Percentiles rank a stretch among this genome's conserved stretches.
phyloP scores from a whole-genome alignment of 92 coral and sea anemone species.

The Umimayanthus chanpuru region DNA sequence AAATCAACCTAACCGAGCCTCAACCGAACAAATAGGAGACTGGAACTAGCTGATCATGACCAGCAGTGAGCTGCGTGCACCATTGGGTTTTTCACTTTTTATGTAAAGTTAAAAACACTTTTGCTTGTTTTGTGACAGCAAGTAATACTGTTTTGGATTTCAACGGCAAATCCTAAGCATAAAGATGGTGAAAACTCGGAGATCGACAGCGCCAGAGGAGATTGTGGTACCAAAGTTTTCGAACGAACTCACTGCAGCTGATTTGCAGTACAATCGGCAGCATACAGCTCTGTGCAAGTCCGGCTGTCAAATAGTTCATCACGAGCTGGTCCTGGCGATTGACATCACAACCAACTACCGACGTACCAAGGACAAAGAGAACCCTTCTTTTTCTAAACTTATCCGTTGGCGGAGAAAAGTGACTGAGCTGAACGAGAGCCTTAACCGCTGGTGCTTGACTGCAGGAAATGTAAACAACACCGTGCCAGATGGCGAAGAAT shows the following conservation, averaged over 20 bases:
- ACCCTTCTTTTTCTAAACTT: not conserved
- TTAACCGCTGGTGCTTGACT: not conserved
- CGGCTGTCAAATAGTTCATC: not conserved
- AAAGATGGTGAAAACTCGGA: constrained; percentile 9
- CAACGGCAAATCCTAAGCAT: not conserved
- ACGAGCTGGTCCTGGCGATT: not conserved
- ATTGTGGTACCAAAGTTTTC: not conserved
- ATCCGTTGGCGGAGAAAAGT: not conserved
- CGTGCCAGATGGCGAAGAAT: not conserved
- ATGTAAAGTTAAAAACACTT: too few species aligned
- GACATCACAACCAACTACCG: not conserved
- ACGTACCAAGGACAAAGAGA: not conserved
- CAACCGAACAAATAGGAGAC: too few species aligned
- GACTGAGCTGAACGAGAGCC: not conserved
- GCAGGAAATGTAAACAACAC: not conserved
- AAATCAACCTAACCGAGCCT: too few species aligned
- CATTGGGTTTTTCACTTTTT: too few species aligned
- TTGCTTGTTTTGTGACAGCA: not conserved
- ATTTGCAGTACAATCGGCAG: not conserved
- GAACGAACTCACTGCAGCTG: not conserved
- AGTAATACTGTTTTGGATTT: not conserved
- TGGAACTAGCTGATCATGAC: too few species aligned
- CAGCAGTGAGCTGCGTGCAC: too few species aligned
- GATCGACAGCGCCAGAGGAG: not conserved
- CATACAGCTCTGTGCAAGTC: not conserved